These are phyloP conservation scores for Frankliniella fusca DNA, from an alignment of 2,888 invertebrate species.

Conservation along the genomic window DNA sequence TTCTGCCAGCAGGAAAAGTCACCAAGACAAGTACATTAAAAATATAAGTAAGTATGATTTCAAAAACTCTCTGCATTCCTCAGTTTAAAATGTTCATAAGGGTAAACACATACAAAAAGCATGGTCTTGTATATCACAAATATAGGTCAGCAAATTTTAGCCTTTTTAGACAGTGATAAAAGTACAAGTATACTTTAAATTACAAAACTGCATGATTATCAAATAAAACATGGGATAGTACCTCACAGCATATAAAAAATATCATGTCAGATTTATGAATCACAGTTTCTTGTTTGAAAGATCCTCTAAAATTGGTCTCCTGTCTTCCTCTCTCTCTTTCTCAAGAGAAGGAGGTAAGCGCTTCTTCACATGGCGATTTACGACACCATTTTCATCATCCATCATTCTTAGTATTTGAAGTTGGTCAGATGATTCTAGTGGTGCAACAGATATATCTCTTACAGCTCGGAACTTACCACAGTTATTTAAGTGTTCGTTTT, in stretches of 20 bases:
- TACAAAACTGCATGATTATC: background rate
- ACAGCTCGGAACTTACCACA: conserved; percentile 86
- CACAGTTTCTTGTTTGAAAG: conserved; percentile 1
- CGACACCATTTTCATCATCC: conserved; percentile 56
- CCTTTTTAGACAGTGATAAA: background rate
- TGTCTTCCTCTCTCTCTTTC: background rate
- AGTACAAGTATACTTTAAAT: background rate
- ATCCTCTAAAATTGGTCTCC: background rate
- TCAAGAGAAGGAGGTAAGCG: background rate
- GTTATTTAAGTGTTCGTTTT: conserved; percentile 86
- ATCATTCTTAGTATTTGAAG: conserved; percentile 55
- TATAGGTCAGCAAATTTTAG: background rate
- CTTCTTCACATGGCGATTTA: conserved; percentile 47
- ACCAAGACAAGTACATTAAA: background rate
- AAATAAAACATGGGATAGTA: background rate
- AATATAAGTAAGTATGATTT: background rate
- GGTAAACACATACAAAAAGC: background rate
- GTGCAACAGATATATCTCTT: conserved; percentile 75
- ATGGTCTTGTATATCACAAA: conserved; percentile 8
- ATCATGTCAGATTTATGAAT: background rate
- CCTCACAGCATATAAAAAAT: background rate
- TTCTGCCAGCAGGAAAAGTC: conserved; percentile 12
- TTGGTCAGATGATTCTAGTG: conserved; percentile 71
- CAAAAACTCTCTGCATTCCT: background rate
- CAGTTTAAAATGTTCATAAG: background rate